Evolutionary conservation across 1,140 invertebrate species (phyloP), one percentile per base, ranked within the genome.

Genomic region (Ridgeia piscesae): DNA sequence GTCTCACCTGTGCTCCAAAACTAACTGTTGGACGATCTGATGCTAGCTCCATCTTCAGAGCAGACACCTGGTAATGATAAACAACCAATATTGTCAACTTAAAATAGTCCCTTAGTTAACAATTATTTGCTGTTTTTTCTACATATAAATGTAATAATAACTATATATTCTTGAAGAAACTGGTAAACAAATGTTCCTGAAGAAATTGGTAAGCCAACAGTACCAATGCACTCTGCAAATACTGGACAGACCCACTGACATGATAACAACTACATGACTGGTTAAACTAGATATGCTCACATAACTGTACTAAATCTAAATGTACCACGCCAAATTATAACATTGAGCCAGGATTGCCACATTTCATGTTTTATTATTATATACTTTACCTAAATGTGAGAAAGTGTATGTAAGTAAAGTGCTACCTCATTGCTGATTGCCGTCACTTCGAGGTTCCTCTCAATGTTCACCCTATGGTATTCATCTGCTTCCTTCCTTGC

Each of bases 401-500:
- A 42, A 42, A 6, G 42, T 11, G 42, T 42, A 11, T 42, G 17
- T 77, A 21, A 6, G 34, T 14, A 34, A 90, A 90, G 9, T 14
- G 89, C 89, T 34, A 95, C 95, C 94, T 96, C 93, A 92, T 95
- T 95, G 91, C 94, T 92, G 0, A 96, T 93, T 31, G 94, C 93
- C n/a, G 94, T 94, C 33, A 95, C 94, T 92, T 96, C 95, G 92
- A 94, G 94, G 91, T 95, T 96, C 92, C 94, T 93, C 92, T 96
- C 95, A 35, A 96, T 93, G 93, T 94, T 95, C 88, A 94, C 94
- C 42, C 94, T 94, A 92, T 95, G 95, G 93, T 96, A 96, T 93
- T 96, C 95, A 93, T 96, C 95, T 88, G 95, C 95, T 91, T 96
- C 95, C 91, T 95, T 95, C 50, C 95, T 93, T 6, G 95, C 94